A percentile compares a stretch with the other conserved stretches of the same genome.
phyloP scores from a whole-genome alignment of 2,797 vertebrate genomes.

The Xenentodon cancila region DNA sequence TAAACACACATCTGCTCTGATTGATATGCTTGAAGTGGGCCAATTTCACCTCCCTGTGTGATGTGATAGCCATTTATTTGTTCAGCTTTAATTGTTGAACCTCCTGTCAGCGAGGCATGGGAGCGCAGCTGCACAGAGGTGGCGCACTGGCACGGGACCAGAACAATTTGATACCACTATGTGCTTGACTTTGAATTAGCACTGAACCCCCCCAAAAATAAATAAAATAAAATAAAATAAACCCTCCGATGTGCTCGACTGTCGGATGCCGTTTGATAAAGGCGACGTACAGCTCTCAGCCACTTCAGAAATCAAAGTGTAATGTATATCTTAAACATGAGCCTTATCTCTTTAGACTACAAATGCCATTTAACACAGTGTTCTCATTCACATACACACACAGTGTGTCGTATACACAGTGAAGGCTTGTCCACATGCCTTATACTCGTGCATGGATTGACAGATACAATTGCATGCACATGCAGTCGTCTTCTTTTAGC shows the following conservation, averaged over 20 bases:
- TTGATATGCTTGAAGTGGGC: constrained; percentile 72
- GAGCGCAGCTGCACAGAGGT: constrained; percentile 62
- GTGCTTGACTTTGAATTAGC: constrained; percentile 31
- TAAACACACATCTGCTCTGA: constrained; percentile 72
- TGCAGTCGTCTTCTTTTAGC: constrained; percentile 72
- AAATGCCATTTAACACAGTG: constrained; percentile 23
- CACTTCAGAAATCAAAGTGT: constrained; percentile 35
- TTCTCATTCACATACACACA: constrained; percentile 31
- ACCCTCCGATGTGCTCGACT: constrained; percentile 1
- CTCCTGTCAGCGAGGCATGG: constrained; percentile 55
- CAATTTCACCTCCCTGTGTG: constrained; percentile 56
- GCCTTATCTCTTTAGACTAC: constrained; percentile 31
- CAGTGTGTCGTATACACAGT: constrained; percentile 9
- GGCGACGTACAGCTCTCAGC: constrained; percentile 26
- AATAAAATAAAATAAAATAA: constrained; percentile 9
- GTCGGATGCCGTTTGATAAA: constrained; percentile 48
- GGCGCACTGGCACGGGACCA: constrained; percentile 56
- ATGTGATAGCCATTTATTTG: constrained; percentile 74
- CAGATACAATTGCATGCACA: constrained; percentile 84
- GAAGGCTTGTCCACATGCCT: constrained; percentile 77
- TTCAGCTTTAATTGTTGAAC: constrained; percentile 79
- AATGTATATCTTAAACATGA: constrained; percentile 44
- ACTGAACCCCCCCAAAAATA: constrained; percentile 13
- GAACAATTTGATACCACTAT: constrained; percentile 40
- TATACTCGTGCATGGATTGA: constrained; percentile 74